Evolutionary conservation across 2,888 invertebrate genomes (phyloP).

Genomic region (Sclerodermus sp.): DNA sequence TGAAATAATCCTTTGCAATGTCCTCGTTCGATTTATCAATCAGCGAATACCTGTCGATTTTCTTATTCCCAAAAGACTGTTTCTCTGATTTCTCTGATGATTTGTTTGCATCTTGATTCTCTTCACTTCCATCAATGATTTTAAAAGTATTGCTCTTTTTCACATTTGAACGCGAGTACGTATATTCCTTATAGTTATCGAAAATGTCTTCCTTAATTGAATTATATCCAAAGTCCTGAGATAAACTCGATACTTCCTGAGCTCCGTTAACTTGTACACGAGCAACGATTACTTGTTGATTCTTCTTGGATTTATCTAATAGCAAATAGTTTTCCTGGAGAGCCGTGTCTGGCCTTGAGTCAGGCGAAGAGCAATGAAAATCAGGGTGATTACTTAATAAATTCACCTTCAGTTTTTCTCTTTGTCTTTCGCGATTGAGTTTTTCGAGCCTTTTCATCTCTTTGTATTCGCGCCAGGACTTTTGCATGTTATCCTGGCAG

Average conservation of each 20-base stretch:
- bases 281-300: conserved; percentile 12
- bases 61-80: neutral
- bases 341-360: conserved; percentile 33
- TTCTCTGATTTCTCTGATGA: neutral
- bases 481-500: conserved; percentile 39
- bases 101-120: conserved; percentile 8
- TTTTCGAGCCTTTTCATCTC: conserved; percentile 42
- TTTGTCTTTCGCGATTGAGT: conserved; percentile 23
- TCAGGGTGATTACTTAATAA: conserved; percentile 38
- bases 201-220: conserved; percentile 35
- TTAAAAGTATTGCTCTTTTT: conserved; percentile 51
- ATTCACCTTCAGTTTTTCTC: conserved; percentile 33
- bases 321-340: conserved; percentile 47
- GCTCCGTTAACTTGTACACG: conserved; percentile 22
- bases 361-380: conserved; percentile 18
- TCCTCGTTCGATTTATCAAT: conserved; percentile 41
- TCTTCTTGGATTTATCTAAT: neutral
- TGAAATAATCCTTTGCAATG: conserved; percentile 48
- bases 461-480: conserved; percentile 49
- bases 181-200: conserved; percentile 28
- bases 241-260: conserved; percentile 1
- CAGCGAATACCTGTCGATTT: conserved; percentile 15
- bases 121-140: conserved; percentile 45
- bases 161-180: conserved; percentile 38
- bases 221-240: conserved; percentile 40